Conservation (phyloP, 92 coral and sea anemone species). For the Nematostella vectensis region DNA sequence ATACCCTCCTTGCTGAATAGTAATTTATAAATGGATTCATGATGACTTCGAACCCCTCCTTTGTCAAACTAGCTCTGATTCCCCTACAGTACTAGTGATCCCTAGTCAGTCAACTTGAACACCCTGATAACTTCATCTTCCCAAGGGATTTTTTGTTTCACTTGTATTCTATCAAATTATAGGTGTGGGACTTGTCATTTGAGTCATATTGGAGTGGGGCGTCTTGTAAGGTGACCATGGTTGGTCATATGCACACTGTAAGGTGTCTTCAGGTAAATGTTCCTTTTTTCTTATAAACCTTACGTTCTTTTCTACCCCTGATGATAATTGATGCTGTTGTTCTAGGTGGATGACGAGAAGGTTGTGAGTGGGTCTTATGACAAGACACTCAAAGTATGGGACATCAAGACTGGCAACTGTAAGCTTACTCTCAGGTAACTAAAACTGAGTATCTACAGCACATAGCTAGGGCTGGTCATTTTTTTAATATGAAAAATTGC, state of each 20-base stretch:
- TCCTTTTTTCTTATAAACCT: not conserved
- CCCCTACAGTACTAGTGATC: too few species aligned
- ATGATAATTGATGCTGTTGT: not conserved
- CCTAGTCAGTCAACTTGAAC: too few species aligned
- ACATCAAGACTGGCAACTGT: constrained; percentile 88
- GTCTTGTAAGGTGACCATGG: constrained; percentile 99
- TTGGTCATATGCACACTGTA: constrained; percentile 97
- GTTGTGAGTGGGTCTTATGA: constrained; percentile 97
- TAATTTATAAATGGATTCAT: too few species aligned
- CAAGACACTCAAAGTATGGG: constrained; percentile 97
- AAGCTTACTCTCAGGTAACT: constrained; percentile 79
- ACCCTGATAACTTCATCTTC: too few species aligned
- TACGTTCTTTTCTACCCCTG: not conserved
- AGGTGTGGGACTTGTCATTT: constrained; percentile 99
- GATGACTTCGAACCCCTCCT: too few species aligned
- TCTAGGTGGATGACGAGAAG: constrained; percentile 82
- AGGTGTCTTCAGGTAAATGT: constrained; percentile 83
- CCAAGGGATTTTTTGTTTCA: too few species aligned
- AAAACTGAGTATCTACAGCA: not conserved
- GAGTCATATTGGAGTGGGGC: constrained; percentile 99
- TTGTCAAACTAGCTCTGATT: too few species aligned
- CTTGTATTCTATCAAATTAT: too few species aligned
- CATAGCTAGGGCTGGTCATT: not conserved
- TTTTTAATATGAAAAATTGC: too few species aligned
- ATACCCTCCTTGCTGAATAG: too few species aligned